Evolutionary conservation across 2,888 invertebrate species (phyloP).

Genomic region (Dryomyza anilis): DNA sequence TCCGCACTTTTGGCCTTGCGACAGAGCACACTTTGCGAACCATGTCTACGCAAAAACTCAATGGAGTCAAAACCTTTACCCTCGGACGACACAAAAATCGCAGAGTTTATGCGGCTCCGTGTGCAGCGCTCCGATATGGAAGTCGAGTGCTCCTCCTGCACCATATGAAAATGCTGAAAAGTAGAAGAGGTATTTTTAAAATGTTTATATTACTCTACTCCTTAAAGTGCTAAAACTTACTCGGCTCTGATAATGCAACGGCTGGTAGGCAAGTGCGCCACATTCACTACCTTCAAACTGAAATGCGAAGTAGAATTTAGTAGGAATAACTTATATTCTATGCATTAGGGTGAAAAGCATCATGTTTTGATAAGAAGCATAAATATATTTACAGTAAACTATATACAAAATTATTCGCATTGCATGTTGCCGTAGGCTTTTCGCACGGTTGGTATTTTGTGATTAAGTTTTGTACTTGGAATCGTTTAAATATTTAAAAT

Average conservation of each 20-base stretch:
- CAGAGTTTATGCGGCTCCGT: conserved; percentile 82
- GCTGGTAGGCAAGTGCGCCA: conserved; percentile 51
- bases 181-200: too few species aligned
- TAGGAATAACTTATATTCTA: background rate
- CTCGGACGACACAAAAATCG: conserved; percentile 80
- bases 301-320: conserved; percentile 29
- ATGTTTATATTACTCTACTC: too few species aligned
- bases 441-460: too few species aligned
- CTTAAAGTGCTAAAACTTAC: conserved; percentile 54
- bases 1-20: conserved; percentile 80
- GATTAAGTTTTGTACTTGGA: too few species aligned
- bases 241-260: conserved; percentile 58
- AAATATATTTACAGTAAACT: too few species aligned
- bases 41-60: conserved; percentile 79
- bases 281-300: conserved; percentile 61
- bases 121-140: conserved; percentile 68
- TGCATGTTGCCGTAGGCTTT: too few species aligned
- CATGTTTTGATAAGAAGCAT: too few species aligned
- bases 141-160: conserved; percentile 71
- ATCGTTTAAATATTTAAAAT: too few species aligned
- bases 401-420: too few species aligned
- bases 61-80: conserved; percentile 78
- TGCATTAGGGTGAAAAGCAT: background rate
- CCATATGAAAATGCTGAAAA: conserved; percentile 73
- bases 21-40: conserved; percentile 78